Evolutionary conservation across 2,113 vertebrate genomes (phyloP), one percentile per base, ranked within the genome.

Genomic region (Megalops atlanticus): DNA sequence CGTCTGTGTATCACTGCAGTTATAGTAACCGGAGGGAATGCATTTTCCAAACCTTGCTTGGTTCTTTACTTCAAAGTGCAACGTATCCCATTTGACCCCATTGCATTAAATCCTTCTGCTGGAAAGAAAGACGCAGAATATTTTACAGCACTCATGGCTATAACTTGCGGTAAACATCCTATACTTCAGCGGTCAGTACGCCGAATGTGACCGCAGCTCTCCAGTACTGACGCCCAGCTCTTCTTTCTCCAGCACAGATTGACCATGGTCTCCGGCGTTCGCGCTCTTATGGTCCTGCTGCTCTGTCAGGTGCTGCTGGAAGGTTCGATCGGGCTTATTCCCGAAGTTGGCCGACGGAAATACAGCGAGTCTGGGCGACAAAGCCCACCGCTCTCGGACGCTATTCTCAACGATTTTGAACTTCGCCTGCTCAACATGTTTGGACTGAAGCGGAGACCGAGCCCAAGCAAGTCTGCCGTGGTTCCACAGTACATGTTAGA

Each of bases 401-500:
- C 93, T 74, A 89, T 96, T 75, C 91, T 96, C 80, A 92, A 94
- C 78, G 93, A 95, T 85, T 95, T 96, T 85, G 95, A 96, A 88
- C 87, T 95, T 87, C 93, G 95, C 68, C 90, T 96, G 86, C 94
- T 96, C 87, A 94, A 92, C 88, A 95, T 96, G 94, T 96, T 96
- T 88, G 96, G 96, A 47, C 86, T 96, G 85, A 94, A 95, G 87
- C 93, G 94, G 81, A 93, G 96, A 90, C 96, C 96, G 64, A 94
- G 86, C 82, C 96, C 95, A 76, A 92, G 94, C 93, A 93, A 89
- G 87, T 89, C 92, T 85, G 92, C 91, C 43, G 91, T 96, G 84
- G 92, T 96, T 78, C 96, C 96, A 18, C 93, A 93, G 74, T 96
- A 96, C 89, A 96, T 96, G 95, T 82, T 95, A 89, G 95, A 96